Conservation (phyloP, 2,797 vertebrate genomes). For the Phyllotis vaccarum region DNA sequence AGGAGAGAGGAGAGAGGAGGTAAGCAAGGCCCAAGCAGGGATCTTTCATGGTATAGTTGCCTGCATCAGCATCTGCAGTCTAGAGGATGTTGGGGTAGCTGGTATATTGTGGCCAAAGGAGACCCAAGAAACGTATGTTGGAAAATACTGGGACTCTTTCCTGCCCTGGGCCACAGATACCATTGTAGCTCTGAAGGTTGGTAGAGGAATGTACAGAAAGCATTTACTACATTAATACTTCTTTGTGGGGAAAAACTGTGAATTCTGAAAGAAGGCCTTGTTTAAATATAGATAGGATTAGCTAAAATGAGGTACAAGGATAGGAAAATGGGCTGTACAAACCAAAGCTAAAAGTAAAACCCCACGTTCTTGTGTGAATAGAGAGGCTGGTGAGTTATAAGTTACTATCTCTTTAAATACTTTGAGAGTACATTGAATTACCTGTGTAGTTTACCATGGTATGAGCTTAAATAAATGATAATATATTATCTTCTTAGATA, state of each 20-base stretch:
- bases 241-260: slow-evolving; percentile 28
- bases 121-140: slow-evolving; percentile 66
- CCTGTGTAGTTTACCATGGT: neutral
- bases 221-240: slow-evolving; percentile 73
- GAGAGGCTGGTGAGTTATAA: neutral
- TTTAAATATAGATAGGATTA: slow-evolving; percentile 64
- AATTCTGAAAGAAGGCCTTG: slow-evolving; percentile 72
- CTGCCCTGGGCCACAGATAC: slow-evolving; percentile 38
- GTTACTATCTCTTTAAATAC: slow-evolving; percentile 55
- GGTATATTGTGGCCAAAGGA: slow-evolving; percentile 55
- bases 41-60: neutral
- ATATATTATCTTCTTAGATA: neutral
- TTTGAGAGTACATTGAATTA: neutral
- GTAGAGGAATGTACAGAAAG: slow-evolving; percentile 69
- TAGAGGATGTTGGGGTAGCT: slow-evolving; percentile 58
- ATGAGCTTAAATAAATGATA: slow-evolving; percentile 27
- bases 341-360: slow-evolving; percentile 41
- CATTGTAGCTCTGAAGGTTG: slow-evolving; percentile 45
- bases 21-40: neutral
- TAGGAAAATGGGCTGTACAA: slow-evolving; percentile 32
- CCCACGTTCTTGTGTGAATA: neutral
- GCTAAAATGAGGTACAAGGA: slow-evolving; percentile 63
- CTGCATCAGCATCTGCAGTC: slow-evolving; percentile 56
- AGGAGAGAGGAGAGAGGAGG: slow-evolving; percentile 9
- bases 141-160: slow-evolving; percentile 64